Percentiles rank a stretch among this genome's conserved stretches.
These are phyloP conservation scores for Uromys caudimaculatus DNA, from an alignment of 2,797 vertebrate genomes.

Conservation along the genomic window DNA sequence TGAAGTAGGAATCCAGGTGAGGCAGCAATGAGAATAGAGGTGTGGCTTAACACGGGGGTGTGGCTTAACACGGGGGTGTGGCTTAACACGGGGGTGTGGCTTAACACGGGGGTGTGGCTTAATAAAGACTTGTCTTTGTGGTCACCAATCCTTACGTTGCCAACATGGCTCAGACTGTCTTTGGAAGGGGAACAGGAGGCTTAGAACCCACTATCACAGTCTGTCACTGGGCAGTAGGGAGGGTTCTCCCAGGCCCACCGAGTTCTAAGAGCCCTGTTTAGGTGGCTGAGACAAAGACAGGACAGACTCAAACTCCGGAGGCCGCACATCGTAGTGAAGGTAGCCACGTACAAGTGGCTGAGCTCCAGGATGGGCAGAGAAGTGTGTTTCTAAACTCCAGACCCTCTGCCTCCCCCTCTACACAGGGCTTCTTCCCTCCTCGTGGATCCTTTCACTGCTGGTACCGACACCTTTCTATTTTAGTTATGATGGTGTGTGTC, in stretches of 20 bases:
- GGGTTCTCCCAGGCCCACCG: not conserved
- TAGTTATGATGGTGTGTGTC: not conserved
- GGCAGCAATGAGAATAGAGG: not conserved
- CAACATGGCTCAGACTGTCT: not conserved
- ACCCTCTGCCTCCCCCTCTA: too few relatives aligned
- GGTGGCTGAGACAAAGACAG: not conserved
- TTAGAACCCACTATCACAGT: not conserved
- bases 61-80: too few relatives aligned
- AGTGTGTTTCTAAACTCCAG: too few relatives aligned
- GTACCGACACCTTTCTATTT: not conserved
- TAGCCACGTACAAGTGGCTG: too few relatives aligned
- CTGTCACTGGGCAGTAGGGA: not conserved
- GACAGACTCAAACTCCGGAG: not conserved
- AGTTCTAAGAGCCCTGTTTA: not conserved
- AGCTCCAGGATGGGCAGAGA: not conserved
- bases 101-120: not conserved
- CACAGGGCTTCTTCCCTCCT: not conserved
- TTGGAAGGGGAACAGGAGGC: not conserved
- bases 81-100: fast-evolving
- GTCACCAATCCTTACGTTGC: not conserved
- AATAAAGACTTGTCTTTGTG: not conserved
- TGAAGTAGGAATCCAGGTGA: not conserved
- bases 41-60: not conserved
- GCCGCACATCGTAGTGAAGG: not conserved
- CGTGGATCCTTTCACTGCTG: not conserved